Evolutionary conservation across 92 coral and sea anemone species (phyloP).

Genomic region (Epizoanthus ramosus): DNA sequence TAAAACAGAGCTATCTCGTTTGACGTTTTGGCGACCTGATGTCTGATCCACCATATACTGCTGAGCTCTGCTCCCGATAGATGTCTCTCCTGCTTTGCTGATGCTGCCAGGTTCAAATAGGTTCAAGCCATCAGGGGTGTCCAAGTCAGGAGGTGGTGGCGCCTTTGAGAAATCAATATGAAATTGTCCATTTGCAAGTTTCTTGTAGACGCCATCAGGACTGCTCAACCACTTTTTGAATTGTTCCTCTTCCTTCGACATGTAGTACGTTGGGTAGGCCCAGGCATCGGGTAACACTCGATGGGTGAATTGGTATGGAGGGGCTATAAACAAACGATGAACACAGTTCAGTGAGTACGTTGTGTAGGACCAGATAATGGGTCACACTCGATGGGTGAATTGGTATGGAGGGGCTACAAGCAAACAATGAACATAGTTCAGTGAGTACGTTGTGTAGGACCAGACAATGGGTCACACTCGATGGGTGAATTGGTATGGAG

Average conservation of each 20-base stretch:
- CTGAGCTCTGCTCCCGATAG: conserved; percentile 24
- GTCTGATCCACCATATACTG: conserved; percentile 30
- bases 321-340: conserved; percentile 46
- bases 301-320: conserved; percentile 72
- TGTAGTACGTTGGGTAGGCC: conserved; percentile 76
- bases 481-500: too few relatives aligned
- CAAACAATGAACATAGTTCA: background rate
- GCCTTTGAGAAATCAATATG: conserved; percentile 70
- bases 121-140: background rate
- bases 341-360: background rate
- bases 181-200: conserved; percentile 40
- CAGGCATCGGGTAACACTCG: conserved; percentile 90
- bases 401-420: too few relatives aligned
- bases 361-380: too few relatives aligned
- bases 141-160: conserved; percentile 47
- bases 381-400: too few relatives aligned
- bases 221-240: conserved; percentile 29
- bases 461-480: too few relatives aligned
- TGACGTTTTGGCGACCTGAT: background rate
- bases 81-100: background rate
- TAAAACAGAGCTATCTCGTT: conserved; percentile 27
- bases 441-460: background rate
- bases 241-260: conserved; percentile 34
- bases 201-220: conserved; percentile 54
- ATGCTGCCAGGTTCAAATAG: background rate